Conservation (phyloP, 2,888 invertebrate species). For the Yponomeuta evonymella region DNA sequence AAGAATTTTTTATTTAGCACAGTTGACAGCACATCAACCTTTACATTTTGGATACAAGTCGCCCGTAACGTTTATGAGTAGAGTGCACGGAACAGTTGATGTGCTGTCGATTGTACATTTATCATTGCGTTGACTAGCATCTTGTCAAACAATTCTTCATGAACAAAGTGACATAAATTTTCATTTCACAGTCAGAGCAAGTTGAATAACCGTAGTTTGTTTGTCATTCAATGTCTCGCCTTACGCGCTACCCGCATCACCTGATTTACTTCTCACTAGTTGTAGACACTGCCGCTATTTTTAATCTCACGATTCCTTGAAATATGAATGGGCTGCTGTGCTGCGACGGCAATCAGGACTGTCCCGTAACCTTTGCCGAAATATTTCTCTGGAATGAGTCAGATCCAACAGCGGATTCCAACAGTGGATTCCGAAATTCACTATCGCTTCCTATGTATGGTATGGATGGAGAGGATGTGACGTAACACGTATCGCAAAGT, state of each 20-base stretch:
- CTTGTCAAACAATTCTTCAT: slow-evolving; percentile 7
- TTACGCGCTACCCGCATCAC: slow-evolving; percentile 46
- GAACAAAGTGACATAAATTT: slow-evolving; percentile 10
- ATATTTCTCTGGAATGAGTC: neutral
- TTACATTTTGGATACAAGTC: neutral
- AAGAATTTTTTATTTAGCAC: too few relatives aligned
- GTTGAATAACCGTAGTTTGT: slow-evolving; percentile 35
- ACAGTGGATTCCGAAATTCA: slow-evolving; percentile 5
- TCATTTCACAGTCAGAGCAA: slow-evolving; percentile 22
- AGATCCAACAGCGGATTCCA: too few relatives aligned
- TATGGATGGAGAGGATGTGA: slow-evolving; percentile 30
- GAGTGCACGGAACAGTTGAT: too few relatives aligned
- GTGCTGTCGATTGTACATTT: neutral
- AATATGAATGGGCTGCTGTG: slow-evolving; percentile 55
- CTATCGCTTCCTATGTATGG: neutral
- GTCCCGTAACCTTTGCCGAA: slow-evolving; percentile 6
- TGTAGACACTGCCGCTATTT: slow-evolving; percentile 48
- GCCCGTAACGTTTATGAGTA: neutral
- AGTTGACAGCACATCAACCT: neutral
- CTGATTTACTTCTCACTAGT: slow-evolving; percentile 64
- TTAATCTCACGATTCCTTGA: slow-evolving; percentile 39
- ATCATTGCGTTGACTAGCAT: neutral
- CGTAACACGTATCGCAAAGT: slow-evolving; percentile 46
- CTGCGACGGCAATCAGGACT: slow-evolving; percentile 38
- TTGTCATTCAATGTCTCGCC: slow-evolving; percentile 55